These are phyloP conservation scores for Sphyrna mokarran DNA, from an alignment of 2,113 vertebrate genomes.

Conservation along the genomic window DNA sequence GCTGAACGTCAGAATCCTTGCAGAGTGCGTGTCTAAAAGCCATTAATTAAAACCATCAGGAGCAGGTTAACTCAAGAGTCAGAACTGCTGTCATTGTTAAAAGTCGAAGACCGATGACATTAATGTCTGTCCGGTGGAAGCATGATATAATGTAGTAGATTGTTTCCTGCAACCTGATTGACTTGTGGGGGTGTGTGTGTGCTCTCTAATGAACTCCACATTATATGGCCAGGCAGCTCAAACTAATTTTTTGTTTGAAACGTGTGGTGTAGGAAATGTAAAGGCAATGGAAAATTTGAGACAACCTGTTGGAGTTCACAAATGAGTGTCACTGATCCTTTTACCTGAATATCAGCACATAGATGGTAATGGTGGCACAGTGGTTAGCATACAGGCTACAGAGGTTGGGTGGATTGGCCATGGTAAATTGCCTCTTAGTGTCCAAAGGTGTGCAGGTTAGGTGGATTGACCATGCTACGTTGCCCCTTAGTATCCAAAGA, in stretches of 20 bases:
- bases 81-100: neutral
- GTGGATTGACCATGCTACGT: no score
- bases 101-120: neutral
- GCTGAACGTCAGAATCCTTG: neutral
- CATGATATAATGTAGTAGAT: slow-evolving; percentile 16
- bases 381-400: no score
- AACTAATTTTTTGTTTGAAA: neutral
- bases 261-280: neutral
- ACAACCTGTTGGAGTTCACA: neutral
- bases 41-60: neutral
- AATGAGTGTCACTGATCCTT: neutral
- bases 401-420: no score
- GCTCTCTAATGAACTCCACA: slow-evolving; percentile 3
- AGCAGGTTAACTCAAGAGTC: slow-evolving; percentile 15
- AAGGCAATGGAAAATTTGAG: neutral
- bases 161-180: neutral
- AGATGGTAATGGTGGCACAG: no score
- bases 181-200: neutral
- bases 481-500: no score
- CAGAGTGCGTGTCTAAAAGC: slow-evolving; percentile 11
- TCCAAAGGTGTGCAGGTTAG: no score
- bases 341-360: neutral
- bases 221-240: neutral
- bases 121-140: neutral
- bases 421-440: no score